Percentiles rank a stretch among this genome's conserved stretches.
These are phyloP conservation scores for Melolontha melolontha DNA, from an alignment of 2,888 invertebrate genomes.

Conservation along the genomic window DNA sequence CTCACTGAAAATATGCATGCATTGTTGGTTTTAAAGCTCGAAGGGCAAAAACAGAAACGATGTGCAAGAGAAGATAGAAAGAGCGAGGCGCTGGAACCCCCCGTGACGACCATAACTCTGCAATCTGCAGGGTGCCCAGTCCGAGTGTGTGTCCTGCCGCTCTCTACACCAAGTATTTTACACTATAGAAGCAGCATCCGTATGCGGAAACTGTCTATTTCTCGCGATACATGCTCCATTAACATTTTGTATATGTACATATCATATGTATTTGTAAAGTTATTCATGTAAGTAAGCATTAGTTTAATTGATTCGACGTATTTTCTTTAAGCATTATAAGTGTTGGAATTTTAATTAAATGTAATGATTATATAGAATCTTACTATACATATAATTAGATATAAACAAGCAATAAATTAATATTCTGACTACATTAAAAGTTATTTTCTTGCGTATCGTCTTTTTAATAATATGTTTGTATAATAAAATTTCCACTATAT, in stretches of 20 bases:
- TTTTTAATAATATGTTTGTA: too few species aligned
- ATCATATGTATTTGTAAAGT: constrained; percentile 4
- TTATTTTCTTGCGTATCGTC: too few species aligned
- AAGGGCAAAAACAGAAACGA: constrained; percentile 29
- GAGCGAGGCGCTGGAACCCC: constrained; percentile 40
- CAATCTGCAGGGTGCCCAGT: constrained; percentile 46
- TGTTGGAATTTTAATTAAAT: too few species aligned
- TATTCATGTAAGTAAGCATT: constrained; percentile 38
- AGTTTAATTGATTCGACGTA: constrained; percentile 43
- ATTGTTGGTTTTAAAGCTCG: constrained; percentile 18
- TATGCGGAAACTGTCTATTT: constrained; percentile 44
- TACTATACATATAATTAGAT: too few species aligned
- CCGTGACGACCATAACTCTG: constrained; percentile 46
- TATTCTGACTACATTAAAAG: too few species aligned
- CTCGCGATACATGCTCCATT: constrained; percentile 40
- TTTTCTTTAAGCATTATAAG: constrained; percentile 37
- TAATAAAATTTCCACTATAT: too few species aligned
- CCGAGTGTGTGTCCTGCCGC: constrained; percentile 46
- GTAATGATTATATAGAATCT: too few species aligned
- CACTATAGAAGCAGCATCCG: constrained; percentile 45
- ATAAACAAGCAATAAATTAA: too few species aligned
- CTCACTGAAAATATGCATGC: constrained; percentile 8
- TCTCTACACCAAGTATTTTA: constrained; percentile 44
- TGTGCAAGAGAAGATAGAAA: constrained; percentile 25
- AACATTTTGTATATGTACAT: constrained; percentile 31